Base-by-base conservation (phyloP, 1,140 invertebrate genomes). In the Cecropterus lyciades region DNA sequence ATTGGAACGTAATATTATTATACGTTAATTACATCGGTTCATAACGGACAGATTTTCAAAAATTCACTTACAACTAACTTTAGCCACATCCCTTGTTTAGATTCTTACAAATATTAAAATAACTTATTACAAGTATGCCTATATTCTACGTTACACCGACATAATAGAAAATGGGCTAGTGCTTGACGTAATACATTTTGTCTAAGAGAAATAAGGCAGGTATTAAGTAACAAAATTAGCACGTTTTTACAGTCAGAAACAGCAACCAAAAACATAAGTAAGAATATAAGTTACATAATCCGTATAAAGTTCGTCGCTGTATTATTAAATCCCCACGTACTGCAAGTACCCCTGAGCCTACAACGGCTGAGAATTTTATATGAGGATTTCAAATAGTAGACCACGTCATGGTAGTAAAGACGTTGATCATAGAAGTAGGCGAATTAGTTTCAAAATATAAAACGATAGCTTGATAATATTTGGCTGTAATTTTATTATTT, bases 71-170 rank as follows among this genome's bases (percentile, higher is more conserved):
- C 43, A 66, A 62, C 66, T 74, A 73, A 70, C 60, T 66, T 68
- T 48, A 68, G 57, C 63, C 42, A 69, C 67, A 55, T 79, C 74
- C 73, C 80, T 80, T 80, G 76, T 80, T 80, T 74, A 77, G 56
- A 72, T 78, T 71, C 67, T 75, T 76, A 72, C 67, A 72, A 70
- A 80, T 57, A 72, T 77, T 78, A 74, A 69, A 73, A 79, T 79
- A 79, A 75, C 72, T 75, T 82, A 79, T 67, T 76, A 75, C 59
- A 69, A 75, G 67, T 75, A 70, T 66, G 65, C 71, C 74, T 74
- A 71, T 56, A 70, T 63, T 40, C 70, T 75, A 73, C 49, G 67
- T 73, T 71, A 62, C 17, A 60, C 20, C 45, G 10, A 49, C 49
- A 60, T 37, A 49, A 30, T 17, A 30, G 8, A 55, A 55, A 55